Percentiles rank a stretch among this genome's conserved stretches.
Conservation (phyloP, 2,113 vertebrate genomes). For the Butorides virescens region DNA sequence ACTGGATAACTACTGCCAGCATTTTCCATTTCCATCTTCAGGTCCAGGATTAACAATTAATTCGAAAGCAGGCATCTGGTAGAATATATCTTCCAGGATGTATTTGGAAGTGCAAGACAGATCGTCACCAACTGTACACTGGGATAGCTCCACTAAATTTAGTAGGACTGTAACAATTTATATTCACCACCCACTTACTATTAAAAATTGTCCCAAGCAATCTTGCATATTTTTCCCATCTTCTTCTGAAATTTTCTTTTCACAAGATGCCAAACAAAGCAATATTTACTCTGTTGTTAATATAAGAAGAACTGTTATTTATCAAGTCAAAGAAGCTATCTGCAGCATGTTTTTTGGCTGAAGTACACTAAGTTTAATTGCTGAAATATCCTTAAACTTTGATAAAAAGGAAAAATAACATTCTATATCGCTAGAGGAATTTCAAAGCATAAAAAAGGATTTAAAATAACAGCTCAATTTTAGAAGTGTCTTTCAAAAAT, state of each 20-base stretch:
- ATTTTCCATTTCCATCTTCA: not conserved
- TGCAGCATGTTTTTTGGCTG: not conserved
- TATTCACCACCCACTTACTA: not conserved
- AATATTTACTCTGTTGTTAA: not conserved
- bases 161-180: not conserved
- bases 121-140: not conserved
- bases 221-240: not conserved
- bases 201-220: not conserved
- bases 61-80: not conserved
- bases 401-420: conserved; percentile 56
- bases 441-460: not conserved
- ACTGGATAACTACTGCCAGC: not conserved
- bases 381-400: conserved; percentile 17
- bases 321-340: not conserved
- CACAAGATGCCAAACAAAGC: not conserved
- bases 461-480: conserved; percentile 33
- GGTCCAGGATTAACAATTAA: not conserved
- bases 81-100: not conserved
- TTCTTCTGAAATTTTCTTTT: not conserved
- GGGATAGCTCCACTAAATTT: not conserved
- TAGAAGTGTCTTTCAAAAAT: conserved; percentile 31
- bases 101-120: not conserved
- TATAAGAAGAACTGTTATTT: conserved; percentile 10
- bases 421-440: conserved; percentile 39
- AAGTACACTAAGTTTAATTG: not conserved